Conservation (phyloP, 2,113 vertebrate species). For the Arizona elegans region DNA sequence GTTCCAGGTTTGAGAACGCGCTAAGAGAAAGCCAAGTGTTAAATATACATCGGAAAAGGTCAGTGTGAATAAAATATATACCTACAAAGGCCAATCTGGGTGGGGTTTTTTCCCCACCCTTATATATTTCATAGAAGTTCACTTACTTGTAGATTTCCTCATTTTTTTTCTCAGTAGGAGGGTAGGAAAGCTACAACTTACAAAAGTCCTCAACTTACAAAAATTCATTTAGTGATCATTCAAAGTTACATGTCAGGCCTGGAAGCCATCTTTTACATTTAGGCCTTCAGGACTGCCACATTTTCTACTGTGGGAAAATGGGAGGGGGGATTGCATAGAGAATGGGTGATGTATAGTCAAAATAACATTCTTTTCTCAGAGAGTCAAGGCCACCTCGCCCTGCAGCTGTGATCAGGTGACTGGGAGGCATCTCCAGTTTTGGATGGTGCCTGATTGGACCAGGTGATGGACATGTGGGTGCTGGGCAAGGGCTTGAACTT, state of each 20-base stretch:
- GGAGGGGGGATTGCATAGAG: too few relatives aligned
- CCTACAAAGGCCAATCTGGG: constrained; percentile 32
- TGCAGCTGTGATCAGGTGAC: too few relatives aligned
- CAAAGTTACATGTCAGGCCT: not conserved
- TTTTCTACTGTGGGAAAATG: too few relatives aligned
- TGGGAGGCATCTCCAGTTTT: too few relatives aligned
- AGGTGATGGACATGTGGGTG: too few relatives aligned
- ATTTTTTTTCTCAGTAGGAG: not conserved
- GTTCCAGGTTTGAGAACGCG: constrained; percentile 32
- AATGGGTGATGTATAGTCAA: too few relatives aligned
- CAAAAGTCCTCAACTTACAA: not conserved
- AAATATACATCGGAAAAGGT: constrained; percentile 53
- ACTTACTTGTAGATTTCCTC: not conserved
- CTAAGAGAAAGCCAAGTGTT: constrained; percentile 43
- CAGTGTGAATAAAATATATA: constrained; percentile 37
- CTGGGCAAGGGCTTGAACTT: too few relatives aligned
- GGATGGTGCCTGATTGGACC: too few relatives aligned
- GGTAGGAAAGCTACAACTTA: not conserved
- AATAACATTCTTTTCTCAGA: too few relatives aligned
- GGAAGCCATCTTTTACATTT: too few relatives aligned
- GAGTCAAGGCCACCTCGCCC: too few relatives aligned
- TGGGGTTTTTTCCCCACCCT: not conserved
- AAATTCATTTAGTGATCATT: not conserved
- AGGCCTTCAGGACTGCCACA: too few relatives aligned
- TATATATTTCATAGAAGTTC: constrained; percentile 28